Conservation (phyloP, 2,113 vertebrate species). For the Tetrao urogallus region DNA sequence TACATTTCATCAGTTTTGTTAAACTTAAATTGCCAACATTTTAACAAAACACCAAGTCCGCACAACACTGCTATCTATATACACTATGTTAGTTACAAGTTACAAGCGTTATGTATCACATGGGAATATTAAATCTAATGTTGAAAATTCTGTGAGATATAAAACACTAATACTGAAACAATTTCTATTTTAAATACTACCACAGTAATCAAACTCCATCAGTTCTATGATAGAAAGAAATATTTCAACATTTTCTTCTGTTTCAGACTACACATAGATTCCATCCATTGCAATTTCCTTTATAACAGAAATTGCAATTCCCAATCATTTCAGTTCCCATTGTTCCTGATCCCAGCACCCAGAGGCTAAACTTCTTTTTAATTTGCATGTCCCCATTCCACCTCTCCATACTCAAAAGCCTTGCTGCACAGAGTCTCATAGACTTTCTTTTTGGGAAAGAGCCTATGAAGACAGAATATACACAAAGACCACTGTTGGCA, state of each 20-base stretch:
- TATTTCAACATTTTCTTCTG: conserved; percentile 15
- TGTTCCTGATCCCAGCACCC: conserved; percentile 35
- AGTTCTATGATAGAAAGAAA: not conserved
- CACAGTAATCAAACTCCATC: not conserved
- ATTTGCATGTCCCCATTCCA: not conserved
- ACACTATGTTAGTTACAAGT: not conserved
- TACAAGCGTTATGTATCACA: not conserved
- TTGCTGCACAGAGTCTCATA: not conserved
- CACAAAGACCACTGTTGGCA: not conserved
- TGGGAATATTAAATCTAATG: not conserved
- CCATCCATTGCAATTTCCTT: conserved; percentile 45
- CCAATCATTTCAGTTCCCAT: conserved; percentile 31
- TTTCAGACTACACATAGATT: conserved; percentile 38
- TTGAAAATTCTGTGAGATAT: not conserved
- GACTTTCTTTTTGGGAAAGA: not conserved
- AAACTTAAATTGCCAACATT: not conserved
- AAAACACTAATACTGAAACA: not conserved
- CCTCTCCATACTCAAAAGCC: not conserved
- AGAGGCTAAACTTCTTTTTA: conserved; percentile 17
- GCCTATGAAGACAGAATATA: not conserved
- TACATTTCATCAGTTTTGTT: not conserved
- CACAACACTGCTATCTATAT: not conserved
- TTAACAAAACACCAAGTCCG: not conserved
- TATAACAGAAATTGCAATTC: conserved; percentile 26
- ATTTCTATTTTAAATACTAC: not conserved